A percentile compares a stretch with the other conserved stretches of the same genome.
Evolutionary conservation across 37 sponge, comb jelly and placozoan genomes (phyloP).

Genomic region (Mnemiopsis leidyi): DNA sequence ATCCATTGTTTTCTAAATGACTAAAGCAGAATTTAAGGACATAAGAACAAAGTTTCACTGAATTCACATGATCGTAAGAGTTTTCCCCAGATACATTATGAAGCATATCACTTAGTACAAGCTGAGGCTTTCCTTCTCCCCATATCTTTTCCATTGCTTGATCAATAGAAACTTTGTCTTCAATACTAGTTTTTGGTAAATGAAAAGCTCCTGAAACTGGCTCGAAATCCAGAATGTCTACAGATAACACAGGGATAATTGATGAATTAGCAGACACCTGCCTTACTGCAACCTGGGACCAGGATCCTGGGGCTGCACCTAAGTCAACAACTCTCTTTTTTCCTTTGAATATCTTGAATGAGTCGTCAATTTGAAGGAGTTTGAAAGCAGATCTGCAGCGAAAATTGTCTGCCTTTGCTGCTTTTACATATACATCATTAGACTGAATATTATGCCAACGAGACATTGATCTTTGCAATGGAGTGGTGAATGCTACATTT

Average conservation of each 20-base stretch:
- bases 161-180: background rate
- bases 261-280: too few species aligned
- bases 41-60: background rate
- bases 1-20: background rate
- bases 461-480: background rate
- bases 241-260: background rate
- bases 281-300: background rate
- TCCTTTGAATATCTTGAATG: background rate
- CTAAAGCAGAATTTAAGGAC: conserved; percentile 3
- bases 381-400: conserved; percentile 13
- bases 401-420: background rate
- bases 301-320: conserved; percentile 17
- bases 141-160: background rate
- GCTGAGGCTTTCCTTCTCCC: background rate
- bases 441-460: background rate
- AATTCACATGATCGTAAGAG: background rate
- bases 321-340: background rate
- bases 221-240: background rate
- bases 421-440: conserved; percentile 7
- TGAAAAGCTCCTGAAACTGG: background rate
- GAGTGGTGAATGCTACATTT: too few species aligned
- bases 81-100: background rate
- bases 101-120: background rate
- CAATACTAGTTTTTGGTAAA: conserved; percentile 9
- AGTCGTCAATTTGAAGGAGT: background rate